Evolutionary conservation across 2,113 vertebrate genomes (phyloP), one percentile per base, ranked within the genome.

Genomic region (Hippocampus barbouri): DNA sequence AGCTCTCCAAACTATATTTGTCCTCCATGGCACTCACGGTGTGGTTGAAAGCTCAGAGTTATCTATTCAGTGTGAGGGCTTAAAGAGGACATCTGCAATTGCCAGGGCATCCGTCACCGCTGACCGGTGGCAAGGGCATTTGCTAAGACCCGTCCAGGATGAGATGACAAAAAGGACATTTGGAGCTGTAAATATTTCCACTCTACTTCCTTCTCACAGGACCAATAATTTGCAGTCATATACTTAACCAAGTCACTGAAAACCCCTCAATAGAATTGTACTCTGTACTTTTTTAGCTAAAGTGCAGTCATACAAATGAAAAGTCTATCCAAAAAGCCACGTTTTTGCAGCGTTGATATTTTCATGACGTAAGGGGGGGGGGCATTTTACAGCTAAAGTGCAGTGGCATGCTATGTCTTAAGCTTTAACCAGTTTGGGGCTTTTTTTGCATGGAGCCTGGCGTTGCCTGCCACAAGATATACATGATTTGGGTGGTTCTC

Each of bases 1-100:
- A 85, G 81, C 77, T 75, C 62, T 51, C 56, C 79, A 74, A 72
- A 78, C 78, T 88, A 83, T 81, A 86, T 88, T 84, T 88, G 84
- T 86, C 80, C 79, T 80, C n/a, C 66, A 70, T 84, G 81, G 79
- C 82, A 89, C 81, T 83, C 72, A 83, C 66, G 72, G 73, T 73
- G 66, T 72, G 74, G 84, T 77, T 79, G 71, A 83, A 78, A 71
- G 73, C 51, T 84, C 82, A 87, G 43, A 76, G 79, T 76, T 81
- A 84, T 80, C 75, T 67, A 77, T 84, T 87, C 80, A 70, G 70
- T 83, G 73, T 73, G 75, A 84, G 83, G 73, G 77, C 82, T 86
- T 80, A 75, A 88, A 80, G 74, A 86, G 79, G 83, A 86, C 85
- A 79, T 81, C 78, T 78, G 74, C 81, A 76, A 83, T 79, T 83